A percentile compares a stretch with the other conserved stretches of the same genome.
phyloP scores from a whole-genome alignment of 1,140 invertebrate genomes.

The Apis laboriosa region DNA sequence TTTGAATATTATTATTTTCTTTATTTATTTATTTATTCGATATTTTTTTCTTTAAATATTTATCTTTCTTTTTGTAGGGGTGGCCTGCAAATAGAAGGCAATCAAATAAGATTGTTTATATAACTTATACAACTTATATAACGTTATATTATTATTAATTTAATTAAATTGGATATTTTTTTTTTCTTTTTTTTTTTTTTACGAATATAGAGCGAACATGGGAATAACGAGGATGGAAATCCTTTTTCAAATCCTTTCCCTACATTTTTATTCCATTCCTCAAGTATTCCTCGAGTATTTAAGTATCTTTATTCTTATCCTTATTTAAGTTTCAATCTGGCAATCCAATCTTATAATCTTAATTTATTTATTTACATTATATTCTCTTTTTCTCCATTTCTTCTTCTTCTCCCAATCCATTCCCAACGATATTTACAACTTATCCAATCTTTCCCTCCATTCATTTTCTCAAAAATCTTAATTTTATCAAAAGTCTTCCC shows the following conservation, averaged over 20 bases:
- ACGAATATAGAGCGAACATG: neutral
- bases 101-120: neutral
- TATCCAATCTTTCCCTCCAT: too few species aligned
- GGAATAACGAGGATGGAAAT: too few species aligned
- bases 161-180: neutral
- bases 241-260: neutral
- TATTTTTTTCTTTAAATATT: neutral
- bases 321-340: too few species aligned
- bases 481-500: too few species aligned
- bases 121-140: too few species aligned
- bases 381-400: neutral
- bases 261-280: neutral
- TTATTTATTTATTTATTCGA: neutral
- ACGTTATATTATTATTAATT: conserved; percentile 1
- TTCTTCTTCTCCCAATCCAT: neutral
- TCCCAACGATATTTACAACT: neutral
- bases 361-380: neutral
- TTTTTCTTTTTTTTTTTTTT: neutral
- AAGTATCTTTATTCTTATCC: too few species aligned
- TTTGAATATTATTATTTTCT: neutral
- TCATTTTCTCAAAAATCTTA: too few species aligned
- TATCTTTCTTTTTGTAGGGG: neutral
- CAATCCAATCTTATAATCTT: too few species aligned
- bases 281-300: too few species aligned
- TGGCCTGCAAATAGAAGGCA: neutral